Conservation (phyloP, 2,113 vertebrate species). For the Vombatus ursinus region DNA sequence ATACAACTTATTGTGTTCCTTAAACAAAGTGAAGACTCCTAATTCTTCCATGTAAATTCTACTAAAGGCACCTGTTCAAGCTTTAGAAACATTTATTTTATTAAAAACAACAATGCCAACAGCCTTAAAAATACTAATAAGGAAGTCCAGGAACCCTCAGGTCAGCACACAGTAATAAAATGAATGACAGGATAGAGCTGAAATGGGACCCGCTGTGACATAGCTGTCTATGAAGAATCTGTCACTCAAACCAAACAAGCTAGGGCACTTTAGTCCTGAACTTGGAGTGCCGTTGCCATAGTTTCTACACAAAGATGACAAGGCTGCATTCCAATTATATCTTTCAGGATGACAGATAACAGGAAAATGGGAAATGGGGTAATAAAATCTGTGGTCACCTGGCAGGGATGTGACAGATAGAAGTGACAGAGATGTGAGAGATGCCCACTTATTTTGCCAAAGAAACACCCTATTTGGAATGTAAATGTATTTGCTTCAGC, state of each 20-base stretch:
- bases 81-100: neutral
- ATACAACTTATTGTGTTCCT: conserved; percentile 38
- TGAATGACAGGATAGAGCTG: conserved; percentile 62
- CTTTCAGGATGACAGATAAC: conserved; percentile 77
- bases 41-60: conserved; percentile 54
- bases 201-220: conserved; percentile 66
- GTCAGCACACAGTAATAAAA: conserved; percentile 66
- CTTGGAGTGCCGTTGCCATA: conserved; percentile 84
- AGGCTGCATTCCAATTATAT: conserved; percentile 77
- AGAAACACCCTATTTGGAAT: conserved; percentile 62
- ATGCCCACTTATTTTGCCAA: conserved; percentile 62
- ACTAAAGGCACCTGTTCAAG: conserved; percentile 30
- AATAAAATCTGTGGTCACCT: conserved; percentile 79
- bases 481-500: conserved; percentile 55
- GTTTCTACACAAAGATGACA: conserved; percentile 80
- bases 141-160: conserved; percentile 59
- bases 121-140: conserved; percentile 52
- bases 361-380: conserved; percentile 73
- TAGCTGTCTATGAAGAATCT: conserved; percentile 68
- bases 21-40: conserved; percentile 18
- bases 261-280: conserved; percentile 76
- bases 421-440: conserved; percentile 70
- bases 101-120: neutral
- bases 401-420: conserved; percentile 71
- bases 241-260: conserved; percentile 71